phyloP scores from a whole-genome alignment of 2,113 vertebrate species.

The Daphoenositta chrysoptera region DNA sequence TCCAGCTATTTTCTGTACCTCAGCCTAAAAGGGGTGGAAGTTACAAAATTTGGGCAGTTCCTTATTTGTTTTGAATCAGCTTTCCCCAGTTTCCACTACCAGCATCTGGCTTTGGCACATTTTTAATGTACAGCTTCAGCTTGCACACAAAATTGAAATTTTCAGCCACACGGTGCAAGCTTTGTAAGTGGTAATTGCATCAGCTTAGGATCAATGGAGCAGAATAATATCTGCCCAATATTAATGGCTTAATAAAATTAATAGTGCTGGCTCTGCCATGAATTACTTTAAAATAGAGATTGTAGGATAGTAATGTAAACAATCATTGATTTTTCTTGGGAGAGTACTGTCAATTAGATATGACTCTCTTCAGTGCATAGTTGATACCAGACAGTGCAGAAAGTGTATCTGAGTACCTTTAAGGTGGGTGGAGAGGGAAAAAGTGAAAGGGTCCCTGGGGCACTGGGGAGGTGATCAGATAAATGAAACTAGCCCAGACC shows the following conservation, averaged over 20 bases:
- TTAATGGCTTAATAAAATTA: slow-evolving; percentile 63
- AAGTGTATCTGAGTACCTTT: background rate
- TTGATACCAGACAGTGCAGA: background rate
- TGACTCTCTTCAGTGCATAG: background rate
- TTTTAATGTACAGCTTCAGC: background rate
- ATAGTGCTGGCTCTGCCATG: slow-evolving; percentile 22
- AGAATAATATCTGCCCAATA: slow-evolving; percentile 63
- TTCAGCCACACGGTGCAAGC: background rate
- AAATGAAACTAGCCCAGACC: background rate
- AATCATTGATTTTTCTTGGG: slow-evolving; percentile 59
- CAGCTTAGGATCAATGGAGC: slow-evolving; percentile 61
- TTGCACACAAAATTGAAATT: slow-evolving; percentile 38
- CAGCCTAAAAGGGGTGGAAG: background rate
- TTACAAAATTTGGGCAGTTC: background rate
- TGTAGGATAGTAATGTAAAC: slow-evolving; percentile 60
- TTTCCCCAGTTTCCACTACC: background rate
- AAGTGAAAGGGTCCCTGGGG: background rate
- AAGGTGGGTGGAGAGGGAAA: background rate
- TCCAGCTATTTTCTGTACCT: background rate
- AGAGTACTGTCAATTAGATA: slow-evolving; percentile 30
- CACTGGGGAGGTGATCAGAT: background rate
- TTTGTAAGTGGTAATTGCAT: slow-evolving; percentile 60
- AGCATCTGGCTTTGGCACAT: background rate
- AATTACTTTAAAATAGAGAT: slow-evolving; percentile 66
- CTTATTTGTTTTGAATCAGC: background rate